Percentiles rank a stretch among this genome's conserved stretches.
Evolutionary conservation across 2,113 vertebrate species (phyloP).

Genomic region (Ailuropoda melanoleuca): DNA sequence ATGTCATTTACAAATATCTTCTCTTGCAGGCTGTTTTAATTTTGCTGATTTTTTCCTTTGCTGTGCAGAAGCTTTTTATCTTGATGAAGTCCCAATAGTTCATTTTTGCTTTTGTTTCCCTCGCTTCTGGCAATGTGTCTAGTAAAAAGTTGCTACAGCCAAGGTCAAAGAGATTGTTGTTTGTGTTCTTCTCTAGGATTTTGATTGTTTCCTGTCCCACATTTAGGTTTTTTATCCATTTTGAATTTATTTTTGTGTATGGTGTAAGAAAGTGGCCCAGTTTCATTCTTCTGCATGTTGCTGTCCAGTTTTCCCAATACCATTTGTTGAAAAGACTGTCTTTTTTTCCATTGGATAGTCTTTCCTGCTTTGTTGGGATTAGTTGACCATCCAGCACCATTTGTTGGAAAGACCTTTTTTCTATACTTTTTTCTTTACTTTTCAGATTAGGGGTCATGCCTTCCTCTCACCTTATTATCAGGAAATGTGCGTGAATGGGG

Average conservation of each 20-base stretch:
- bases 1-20: not conserved
- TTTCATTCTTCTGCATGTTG: not conserved
- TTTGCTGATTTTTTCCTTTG: not conserved
- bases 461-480: not conserved
- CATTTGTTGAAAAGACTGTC: not conserved
- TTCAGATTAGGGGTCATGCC: not conserved
- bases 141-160: not conserved
- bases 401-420: not conserved
- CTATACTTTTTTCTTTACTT: not conserved
- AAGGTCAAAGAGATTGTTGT: not conserved
- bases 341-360: not conserved
- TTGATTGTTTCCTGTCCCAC: not conserved
- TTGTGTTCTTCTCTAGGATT: not conserved
- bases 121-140: not conserved
- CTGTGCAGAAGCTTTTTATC: not conserved
- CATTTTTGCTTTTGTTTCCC: not conserved
- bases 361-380: not conserved
- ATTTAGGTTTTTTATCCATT: not conserved
- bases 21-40: not conserved
- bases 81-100: not conserved
- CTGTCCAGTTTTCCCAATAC: not conserved
- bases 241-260: not conserved
- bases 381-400: not conserved
- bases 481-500: not conserved
- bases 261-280: not conserved